phyloP scores from a whole-genome alignment of 2,113 vertebrate genomes.

The Hydropotes inermis region DNA sequence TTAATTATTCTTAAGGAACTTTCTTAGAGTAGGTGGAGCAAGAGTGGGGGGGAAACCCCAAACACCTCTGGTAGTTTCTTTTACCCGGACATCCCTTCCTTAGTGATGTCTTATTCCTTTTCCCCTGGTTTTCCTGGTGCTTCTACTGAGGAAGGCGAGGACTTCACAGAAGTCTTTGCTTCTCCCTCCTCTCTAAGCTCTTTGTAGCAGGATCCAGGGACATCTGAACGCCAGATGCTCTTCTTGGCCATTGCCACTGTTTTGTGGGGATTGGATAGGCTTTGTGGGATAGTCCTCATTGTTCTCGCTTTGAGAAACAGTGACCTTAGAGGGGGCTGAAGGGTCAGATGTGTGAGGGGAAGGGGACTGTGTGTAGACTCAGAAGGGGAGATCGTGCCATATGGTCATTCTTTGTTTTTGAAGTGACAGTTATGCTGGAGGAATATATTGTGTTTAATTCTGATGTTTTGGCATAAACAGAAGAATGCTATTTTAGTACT shows the following conservation, averaged over 20 bases:
- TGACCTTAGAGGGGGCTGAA: neutral
- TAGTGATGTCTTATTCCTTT: neutral
- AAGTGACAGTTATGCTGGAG: neutral
- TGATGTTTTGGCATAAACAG: neutral
- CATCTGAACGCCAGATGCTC: conserved; percentile 31
- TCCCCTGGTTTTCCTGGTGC: neutral
- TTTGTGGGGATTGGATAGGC: neutral
- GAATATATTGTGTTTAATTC: neutral
- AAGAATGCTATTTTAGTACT: neutral
- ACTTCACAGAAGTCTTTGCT: neutral
- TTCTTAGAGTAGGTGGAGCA: neutral
- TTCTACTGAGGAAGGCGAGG: neutral
- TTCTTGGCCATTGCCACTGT: neutral
- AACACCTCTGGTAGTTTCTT: neutral
- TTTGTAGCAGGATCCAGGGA: neutral
- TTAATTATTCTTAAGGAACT: neutral
- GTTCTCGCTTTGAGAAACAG: neutral
- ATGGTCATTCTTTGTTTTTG: neutral
- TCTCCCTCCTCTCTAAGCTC: neutral
- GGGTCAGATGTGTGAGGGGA: neutral
- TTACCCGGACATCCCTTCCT: neutral
- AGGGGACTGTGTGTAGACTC: neutral
- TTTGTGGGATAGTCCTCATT: neutral
- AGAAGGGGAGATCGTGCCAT: neutral
- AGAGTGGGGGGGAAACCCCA: rapidly evolving